Base-by-base conservation (phyloP, 2,888 invertebrate genomes). In the Lottia gigantea region DNA sequence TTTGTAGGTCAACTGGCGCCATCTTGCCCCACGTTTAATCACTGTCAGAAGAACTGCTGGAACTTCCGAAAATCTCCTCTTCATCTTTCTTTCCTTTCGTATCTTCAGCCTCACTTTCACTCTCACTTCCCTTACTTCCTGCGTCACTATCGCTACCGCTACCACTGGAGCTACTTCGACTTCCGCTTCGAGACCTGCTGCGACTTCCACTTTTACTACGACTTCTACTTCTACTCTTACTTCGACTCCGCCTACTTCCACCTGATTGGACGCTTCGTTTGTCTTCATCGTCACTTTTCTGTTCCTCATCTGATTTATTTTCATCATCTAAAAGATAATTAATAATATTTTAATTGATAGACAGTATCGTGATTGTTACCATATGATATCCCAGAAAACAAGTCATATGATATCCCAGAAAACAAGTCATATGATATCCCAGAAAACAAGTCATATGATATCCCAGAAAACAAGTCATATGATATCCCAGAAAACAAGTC, bases 21-120 rank as follows among this genome's bases (percentile, higher is more conserved):
- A 40, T 40, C 1, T 23, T 72, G 11, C 40, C 6, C 40, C 7
- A 40, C 1, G 11, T 23, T 72, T 66, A 78, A 55, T 77, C 77
- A 75, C 78, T 79, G 55, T 78, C 79, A 66, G 80, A 79, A 16
- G 80, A 80, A 68, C 80, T 79, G 75, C 83, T 83, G 23, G 79
- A 81, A 46, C 83, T 82, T 49, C 85, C 85, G 74, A 85, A 85
- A 74, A 85, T 86, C 71, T 85, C 85, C 68, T 84, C 85, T 65
- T 83, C 86, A 64, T 84, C 86, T 64, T 85, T 85, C 78, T 83
- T 83, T 12, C 78, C 80, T 63, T 78, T 77, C 46, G 84, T 83
- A 62, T 77, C 75, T 68, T 82, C 82, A 45, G 74, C 78, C 70
- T 85, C 85, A 74, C 81, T 83, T 46, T 82, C 85, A 71, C 81